Percentiles rank a stretch among this genome's conserved stretches.
These are phyloP conservation scores for Gallinago paraguaiae DNA, from an alignment of 2,113 vertebrate genomes.

Conservation along the genomic window DNA sequence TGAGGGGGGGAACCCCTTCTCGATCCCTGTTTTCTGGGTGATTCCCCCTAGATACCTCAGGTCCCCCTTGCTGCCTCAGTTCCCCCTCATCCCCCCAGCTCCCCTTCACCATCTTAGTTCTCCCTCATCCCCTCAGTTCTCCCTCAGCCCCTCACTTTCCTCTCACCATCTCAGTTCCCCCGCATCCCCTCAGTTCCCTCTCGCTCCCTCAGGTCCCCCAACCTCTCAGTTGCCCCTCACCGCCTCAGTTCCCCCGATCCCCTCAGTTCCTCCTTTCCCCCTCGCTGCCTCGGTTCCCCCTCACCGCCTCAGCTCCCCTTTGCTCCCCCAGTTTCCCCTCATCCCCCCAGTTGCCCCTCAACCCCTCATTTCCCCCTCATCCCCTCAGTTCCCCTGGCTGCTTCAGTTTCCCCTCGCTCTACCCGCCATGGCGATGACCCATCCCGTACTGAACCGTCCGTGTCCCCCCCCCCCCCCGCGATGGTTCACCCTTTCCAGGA, in stretches of 20 bases:
- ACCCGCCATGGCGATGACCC: too few species aligned
- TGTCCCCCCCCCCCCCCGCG: too few species aligned
- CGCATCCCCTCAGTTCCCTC: background rate
- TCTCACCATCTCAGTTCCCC: background rate
- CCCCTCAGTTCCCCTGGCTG: background rate
- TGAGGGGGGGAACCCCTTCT: background rate
- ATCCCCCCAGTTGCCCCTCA: background rate
- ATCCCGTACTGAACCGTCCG: too few species aligned
- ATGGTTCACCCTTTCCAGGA: too few species aligned
- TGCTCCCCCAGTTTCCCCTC: too few species aligned
- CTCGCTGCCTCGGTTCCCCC: too few species aligned
- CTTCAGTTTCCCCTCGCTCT: too few species aligned
- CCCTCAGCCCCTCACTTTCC: background rate
- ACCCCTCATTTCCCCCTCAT: background rate
- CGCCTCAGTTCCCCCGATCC: background rate
- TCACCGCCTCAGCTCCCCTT: too few species aligned
- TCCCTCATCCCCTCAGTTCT: background rate
- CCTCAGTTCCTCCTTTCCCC: too few species aligned
- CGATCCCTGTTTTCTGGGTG: rapidly evolving
- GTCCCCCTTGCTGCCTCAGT: background rate
- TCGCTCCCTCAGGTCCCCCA: too few species aligned
- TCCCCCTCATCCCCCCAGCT: background rate
- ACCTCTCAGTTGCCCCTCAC: background rate
- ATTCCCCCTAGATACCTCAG: background rate
- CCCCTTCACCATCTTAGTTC: too few species aligned